Conservation (phyloP, 2,888 invertebrate species). For the Eupithecia subumbrata region DNA sequence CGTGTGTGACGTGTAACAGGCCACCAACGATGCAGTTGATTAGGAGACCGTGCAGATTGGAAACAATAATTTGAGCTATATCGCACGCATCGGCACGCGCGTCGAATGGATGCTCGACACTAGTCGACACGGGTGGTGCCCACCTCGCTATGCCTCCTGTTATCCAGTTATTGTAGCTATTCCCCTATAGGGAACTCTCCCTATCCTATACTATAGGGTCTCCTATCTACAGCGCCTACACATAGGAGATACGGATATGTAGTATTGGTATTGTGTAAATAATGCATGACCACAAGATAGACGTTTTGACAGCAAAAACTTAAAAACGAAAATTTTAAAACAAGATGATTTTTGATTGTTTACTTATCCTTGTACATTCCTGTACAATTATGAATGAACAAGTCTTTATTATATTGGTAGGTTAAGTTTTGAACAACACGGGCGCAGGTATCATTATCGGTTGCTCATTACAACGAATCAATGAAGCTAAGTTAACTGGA, state of each 20-base stretch:
- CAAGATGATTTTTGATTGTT: no score
- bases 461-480: no score
- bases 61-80: conserved; percentile 39
- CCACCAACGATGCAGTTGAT: conserved; percentile 7
- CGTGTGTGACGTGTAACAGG: not conserved
- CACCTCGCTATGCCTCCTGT: not conserved
- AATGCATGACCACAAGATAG: no score
- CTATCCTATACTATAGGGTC: not conserved
- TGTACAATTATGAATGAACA: no score
- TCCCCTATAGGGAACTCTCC: not conserved
- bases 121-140: conserved; percentile 51
- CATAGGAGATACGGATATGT: not conserved
- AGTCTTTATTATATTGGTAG: no score
- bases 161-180: not conserved
- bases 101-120: conserved; percentile 51
- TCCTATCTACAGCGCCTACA: not conserved
- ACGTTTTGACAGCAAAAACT: no score
- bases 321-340: no score
- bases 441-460: not conserved
- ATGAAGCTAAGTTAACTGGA: not conserved
- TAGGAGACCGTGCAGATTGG: conserved; percentile 45
- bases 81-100: conserved; percentile 52
- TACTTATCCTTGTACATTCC: no score
- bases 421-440: no score
- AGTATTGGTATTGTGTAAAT: not conserved